Evolutionary conservation across 2,113 vertebrate species (phyloP), one percentile per base, ranked within the genome.

Genomic region (Felis chaus): DNA sequence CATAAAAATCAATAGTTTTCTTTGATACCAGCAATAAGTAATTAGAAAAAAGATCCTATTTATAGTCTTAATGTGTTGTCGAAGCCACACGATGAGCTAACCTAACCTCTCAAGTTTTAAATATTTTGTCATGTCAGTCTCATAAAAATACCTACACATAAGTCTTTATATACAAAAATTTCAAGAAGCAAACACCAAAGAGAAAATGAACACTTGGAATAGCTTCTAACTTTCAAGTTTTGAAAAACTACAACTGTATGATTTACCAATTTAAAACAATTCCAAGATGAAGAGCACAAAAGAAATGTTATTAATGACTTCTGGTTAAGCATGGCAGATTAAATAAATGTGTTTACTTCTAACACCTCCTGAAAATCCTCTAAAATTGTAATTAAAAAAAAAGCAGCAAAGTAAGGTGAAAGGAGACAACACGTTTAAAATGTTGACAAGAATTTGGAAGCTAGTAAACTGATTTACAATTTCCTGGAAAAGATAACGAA

Each of bases 261-360:
- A 89, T 94, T 76, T 96, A 94, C 27, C 97, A 95, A 63, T 71
- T 81, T 95, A 61, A 92, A 89, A 97, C 7, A 95, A 78, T 85
- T 95, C 36, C 50, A 96, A 81, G 76, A 81, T n/a, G 14, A 95
- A 55, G 18, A 91, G 5, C 45, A 76, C 45, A 92, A 86, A 85
- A 71, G 19, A 65, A 55, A 92, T 65, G 18, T 66, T 74, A 92
- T 53, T 83, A 95, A 33, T 71, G 74, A 83, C 4, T 87, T 96
- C 36, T 21, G 19, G 27, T 57, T 95, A 94, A 92, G 50, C 7
- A 82, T 36, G 73, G 53, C 41, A 97, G 16, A 83, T 90, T n/a
- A 76, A 97, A 94, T 53, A 55, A 97, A 92, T 45, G 41, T 16
- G 10, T 85, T 89, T 79, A 92, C 27, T 41, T 74, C 78, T 12